Percentiles rank a stretch among this genome's conserved stretches.
These are phyloP conservation scores for Pycnonotus jocosus DNA, from an alignment of 2,113 vertebrate species.

Conservation along the genomic window DNA sequence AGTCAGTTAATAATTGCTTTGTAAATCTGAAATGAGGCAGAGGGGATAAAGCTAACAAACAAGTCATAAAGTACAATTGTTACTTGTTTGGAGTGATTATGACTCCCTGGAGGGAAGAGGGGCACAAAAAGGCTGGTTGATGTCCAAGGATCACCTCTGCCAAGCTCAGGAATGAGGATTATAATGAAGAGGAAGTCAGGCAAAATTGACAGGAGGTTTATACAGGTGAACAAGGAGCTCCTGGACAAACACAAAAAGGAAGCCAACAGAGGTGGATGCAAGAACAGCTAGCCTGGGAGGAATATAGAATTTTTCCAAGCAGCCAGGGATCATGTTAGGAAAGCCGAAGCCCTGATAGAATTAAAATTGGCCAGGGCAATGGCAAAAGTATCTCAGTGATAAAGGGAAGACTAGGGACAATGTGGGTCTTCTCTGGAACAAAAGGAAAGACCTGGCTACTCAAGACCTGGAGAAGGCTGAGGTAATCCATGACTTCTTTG, in stretches of 20 bases:
- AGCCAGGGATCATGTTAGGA: not conserved
- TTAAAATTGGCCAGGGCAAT: not conserved
- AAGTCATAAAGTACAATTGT: not conserved
- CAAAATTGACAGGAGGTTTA: not conserved
- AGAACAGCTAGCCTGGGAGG: not conserved
- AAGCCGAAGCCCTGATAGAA: not conserved
- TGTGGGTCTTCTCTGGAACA: not conserved
- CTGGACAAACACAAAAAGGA: not conserved
- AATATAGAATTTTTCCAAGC: not conserved
- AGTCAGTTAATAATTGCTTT: conserved; percentile 46
- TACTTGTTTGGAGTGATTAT: conserved; percentile 5
- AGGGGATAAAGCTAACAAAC: conserved; percentile 32
- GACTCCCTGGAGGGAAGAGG: not conserved
- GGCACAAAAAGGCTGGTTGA: not conserved
- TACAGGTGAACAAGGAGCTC: not conserved
- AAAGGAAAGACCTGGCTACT: rapidly evolving
- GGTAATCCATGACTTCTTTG: rapidly evolving
- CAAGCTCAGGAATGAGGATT: not conserved
- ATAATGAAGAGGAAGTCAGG: not conserved
- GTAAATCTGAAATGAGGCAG: conserved; percentile 41
- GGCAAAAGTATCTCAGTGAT: not conserved
- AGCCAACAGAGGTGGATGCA: not conserved
- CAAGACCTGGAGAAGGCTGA: not conserved
- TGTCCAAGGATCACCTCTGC: not conserved
- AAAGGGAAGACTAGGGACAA: not conserved